phyloP scores from a whole-genome alignment of 2,888 invertebrate genomes.

The Sinodicranocentrus sp. region DNA sequence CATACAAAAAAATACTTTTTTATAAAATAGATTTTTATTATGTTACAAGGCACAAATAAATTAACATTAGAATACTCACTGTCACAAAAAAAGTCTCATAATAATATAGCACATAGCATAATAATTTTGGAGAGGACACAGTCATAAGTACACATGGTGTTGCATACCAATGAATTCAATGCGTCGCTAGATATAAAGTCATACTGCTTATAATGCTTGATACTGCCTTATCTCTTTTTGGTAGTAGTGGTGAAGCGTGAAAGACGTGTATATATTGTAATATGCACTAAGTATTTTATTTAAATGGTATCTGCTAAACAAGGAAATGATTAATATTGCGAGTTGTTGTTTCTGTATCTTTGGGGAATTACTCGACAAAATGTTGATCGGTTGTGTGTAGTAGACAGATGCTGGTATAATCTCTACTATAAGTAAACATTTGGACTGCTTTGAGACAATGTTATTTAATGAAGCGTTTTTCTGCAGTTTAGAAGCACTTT shows the following conservation, averaged over 20 bases:
- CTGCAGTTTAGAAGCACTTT: slow-evolving; percentile 97
- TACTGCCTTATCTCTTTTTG: slow-evolving; percentile 16
- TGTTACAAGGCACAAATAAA: slow-evolving; percentile 67
- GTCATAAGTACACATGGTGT: slow-evolving; percentile 36
- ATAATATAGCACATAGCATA: slow-evolving; percentile 41
- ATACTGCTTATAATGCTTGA: slow-evolving; percentile 22
- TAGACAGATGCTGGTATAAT: slow-evolving; percentile 15
- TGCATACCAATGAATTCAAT: background rate
- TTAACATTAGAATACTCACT: slow-evolving; percentile 62
- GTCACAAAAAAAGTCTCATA: slow-evolving; percentile 39
- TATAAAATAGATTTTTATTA: slow-evolving; percentile 62
- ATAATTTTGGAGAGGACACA: slow-evolving; percentile 37
- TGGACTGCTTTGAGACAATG: slow-evolving; percentile 61
- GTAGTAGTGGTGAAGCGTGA: slow-evolving; percentile 50
- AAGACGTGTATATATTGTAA: slow-evolving; percentile 53
- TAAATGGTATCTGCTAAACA: slow-evolving; percentile 31
- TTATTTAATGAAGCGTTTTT: slow-evolving; percentile 79
- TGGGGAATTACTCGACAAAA: slow-evolving; percentile 31
- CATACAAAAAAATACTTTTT: too few relatives aligned
- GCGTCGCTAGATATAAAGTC: background rate
- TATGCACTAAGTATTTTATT: slow-evolving; percentile 33
- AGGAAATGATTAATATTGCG: slow-evolving; percentile 47
- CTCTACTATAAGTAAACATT: slow-evolving; percentile 45
- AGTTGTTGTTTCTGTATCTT: slow-evolving; percentile 35
- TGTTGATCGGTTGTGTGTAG: background rate